Base-by-base conservation (phyloP, 2,797 vertebrate species). In the Todus mexicanus region DNA sequence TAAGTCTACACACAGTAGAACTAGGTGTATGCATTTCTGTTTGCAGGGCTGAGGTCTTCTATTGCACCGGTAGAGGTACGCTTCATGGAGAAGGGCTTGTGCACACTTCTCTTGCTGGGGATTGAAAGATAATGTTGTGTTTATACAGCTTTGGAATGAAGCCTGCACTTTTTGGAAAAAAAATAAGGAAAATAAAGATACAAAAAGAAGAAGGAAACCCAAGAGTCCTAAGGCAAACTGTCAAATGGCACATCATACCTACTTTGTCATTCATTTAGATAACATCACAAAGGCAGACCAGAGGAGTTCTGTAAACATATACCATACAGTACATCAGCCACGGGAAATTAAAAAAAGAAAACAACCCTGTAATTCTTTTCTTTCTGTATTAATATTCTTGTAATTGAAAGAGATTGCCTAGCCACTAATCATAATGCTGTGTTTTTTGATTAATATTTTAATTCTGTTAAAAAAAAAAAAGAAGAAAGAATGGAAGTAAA, bases 91-190 rank as follows among this genome's bases (percentile, higher is more conserved):
- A 95, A 94, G 80, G 82, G 77, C 76, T 90, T 80, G 48, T 48
- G 64, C 47, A 84, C 80, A 26, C 92, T 82, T 90, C 87, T 84
- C 70, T 92, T 69, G 66, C 90, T 87, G 94, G 96, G 96, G 95
- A 74, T 87, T 87, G 89, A 94, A 97, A 98, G 98, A 98, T 90
- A 98, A 98, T 97, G 97, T 98, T 98, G 98, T 97, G 98, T 95
- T 97, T 90, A 97, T 94, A 97, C 98, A 98, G 98, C 97, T 98
- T 98, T 98, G 94, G 96, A 96, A 96, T 95, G 97, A 91, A 96
- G 94, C 95, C 95, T 97, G 95, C 42, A 37, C 53, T 92, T 92
- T 80, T 93, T 53, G 7, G 63, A 87, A 93, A n/a, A 87, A 94
- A 94, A 92, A 72, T 65, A 16, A 59, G 13, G 31, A 84, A 90